Base-by-base conservation (phyloP, 1,140 invertebrate species). In the Gryon sp. region DNA sequence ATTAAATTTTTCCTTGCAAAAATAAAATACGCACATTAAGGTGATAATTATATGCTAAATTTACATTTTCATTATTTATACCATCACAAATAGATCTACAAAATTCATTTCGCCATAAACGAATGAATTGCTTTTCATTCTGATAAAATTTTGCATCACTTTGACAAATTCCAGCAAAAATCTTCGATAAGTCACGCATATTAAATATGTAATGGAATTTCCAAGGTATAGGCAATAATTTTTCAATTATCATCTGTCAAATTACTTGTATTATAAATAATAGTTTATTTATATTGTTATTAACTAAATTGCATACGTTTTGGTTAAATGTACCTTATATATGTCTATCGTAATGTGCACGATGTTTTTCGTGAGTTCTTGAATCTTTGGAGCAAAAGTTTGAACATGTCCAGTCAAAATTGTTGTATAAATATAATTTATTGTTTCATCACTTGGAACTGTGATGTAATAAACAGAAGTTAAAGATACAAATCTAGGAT, bases 121-220 rank as follows among this genome's bases (percentile, higher is more conserved):
- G 90, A 1, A 97, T 86, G 7, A 98, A 91, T 28, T 94, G 92
- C n/a, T 93, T 90, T 6, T 90, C 83, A 22, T 89, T 90, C n/a
- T 90, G 89, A 84, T 93, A 95, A 75, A 91, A 90, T 20, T 88
- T 87, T 0, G 94, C 92, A 38, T 92, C 90, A 15, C 94, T 95
- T 48, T 95, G 90, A 53, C 94, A 92, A 63, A 98, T 81, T 2
- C 96, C 96, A 28, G 92, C 92, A 62, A 92, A 93, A 18, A 97
- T 93, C 41, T 95, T 91, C 0, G 95, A 96, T 40, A 98, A 87
- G 90, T 98, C 96, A 66, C 96, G 91, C 86, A 98, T 91, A 85
- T 97, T 98, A 87, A 97, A 98, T 62, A 97, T 95, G 86, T 98
- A 98, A 86, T 98, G 96, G 88, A 98, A 98, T 85, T 96, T 97